Conservation (phyloP, 1,140 invertebrate genomes). For the Semibalanus balanoides region DNA sequence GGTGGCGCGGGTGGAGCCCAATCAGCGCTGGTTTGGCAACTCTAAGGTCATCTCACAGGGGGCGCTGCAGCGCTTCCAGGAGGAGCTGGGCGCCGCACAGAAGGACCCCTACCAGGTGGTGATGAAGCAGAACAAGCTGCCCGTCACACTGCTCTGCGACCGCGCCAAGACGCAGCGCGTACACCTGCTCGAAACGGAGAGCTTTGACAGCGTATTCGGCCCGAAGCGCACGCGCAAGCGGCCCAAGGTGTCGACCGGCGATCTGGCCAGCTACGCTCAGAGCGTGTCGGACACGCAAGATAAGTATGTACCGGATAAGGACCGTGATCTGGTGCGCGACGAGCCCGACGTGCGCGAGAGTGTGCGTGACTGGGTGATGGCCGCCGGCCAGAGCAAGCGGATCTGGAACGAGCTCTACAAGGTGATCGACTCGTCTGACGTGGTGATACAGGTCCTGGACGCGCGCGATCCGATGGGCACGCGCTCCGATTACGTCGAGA, state of each 20-base stretch:
- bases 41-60: conserved; percentile 80
- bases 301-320: conserved; percentile 61
- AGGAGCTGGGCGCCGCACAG: conserved; percentile 81
- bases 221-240: conserved; percentile 82
- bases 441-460: conserved; percentile 83
- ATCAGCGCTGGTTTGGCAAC: conserved; percentile 96
- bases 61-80: conserved; percentile 92
- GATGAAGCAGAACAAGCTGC: conserved; percentile 89
- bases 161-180: conserved; percentile 76
- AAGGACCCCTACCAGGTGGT: conserved; percentile 96
- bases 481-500: conserved; percentile 80
- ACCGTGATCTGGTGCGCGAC: conserved; percentile 61
- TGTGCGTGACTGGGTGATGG: conserved; percentile 19
- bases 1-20: conserved; percentile 86
- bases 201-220: conserved; percentile 87
- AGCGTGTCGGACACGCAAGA: conserved; percentile 50
- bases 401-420: conserved; percentile 99
- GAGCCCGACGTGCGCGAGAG: conserved; percentile 52
- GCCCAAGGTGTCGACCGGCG: conserved; percentile 47
- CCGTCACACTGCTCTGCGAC: conserved; percentile 87
- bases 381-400: conserved; percentile 83
- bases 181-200: conserved; percentile 90
- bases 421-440: conserved; percentile 97
- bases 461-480: conserved; percentile 92
- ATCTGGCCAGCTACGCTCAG: conserved; percentile 54